Evolutionary conservation across 2,113 vertebrate species (phyloP).

Genomic region (Acrocephalus arundinaceus): DNA sequence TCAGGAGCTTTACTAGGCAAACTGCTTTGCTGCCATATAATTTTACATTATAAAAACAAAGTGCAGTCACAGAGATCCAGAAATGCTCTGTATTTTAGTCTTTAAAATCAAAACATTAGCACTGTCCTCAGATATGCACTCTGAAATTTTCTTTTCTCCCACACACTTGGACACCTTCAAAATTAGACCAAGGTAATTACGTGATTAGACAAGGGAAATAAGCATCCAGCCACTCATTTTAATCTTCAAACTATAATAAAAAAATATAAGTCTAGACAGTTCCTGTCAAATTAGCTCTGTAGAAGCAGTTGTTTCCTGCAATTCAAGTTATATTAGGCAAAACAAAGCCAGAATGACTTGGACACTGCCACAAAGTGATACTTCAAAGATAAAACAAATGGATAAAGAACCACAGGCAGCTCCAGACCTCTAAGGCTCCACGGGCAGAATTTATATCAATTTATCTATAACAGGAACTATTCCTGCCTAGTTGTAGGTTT

Average conservation of each 20-base stretch:
- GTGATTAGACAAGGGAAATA: constrained; percentile 53
- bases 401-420: neutral
- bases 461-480: neutral
- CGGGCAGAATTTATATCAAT: neutral
- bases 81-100: neutral
- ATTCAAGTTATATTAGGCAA: neutral
- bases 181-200: constrained; percentile 43
- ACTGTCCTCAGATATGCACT: neutral
- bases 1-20: neutral
- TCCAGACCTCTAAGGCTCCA: neutral
- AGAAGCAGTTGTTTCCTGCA: neutral
- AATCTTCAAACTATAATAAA: constrained; percentile 10
- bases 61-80: neutral
- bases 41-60: neutral
- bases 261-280: neutral
- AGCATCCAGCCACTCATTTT: neutral
- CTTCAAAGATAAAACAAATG: neutral
- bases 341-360: neutral
- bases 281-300: constrained; percentile 13
- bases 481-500: neutral
- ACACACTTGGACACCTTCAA: constrained; percentile 34
- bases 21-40: neutral
- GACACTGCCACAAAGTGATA: neutral
- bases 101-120: neutral
- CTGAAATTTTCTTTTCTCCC: neutral